phyloP scores from a whole-genome alignment of 1,140 invertebrate genomes.

The Drosophila aff. region DNA sequence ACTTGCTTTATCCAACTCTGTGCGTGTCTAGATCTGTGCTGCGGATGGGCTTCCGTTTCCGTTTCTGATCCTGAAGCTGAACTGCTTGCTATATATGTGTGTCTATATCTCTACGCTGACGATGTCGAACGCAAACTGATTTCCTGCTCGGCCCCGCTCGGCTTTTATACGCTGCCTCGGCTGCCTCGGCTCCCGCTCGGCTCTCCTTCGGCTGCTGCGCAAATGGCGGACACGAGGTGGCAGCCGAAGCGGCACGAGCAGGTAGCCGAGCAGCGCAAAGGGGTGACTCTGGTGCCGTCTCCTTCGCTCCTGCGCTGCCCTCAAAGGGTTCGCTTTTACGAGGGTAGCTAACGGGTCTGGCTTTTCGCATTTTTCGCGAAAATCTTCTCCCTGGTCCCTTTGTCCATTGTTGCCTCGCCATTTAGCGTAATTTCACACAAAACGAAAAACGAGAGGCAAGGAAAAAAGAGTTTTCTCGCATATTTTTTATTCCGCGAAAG shows the following conservation, averaged over 20 bases:
- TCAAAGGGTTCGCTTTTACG: constrained; percentile 72
- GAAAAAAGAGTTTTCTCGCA: constrained; percentile 20
- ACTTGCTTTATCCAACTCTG: constrained; percentile 56
- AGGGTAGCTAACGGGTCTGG: constrained; percentile 47
- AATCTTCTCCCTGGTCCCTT: constrained; percentile 11
- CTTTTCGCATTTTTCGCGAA: constrained; percentile 65
- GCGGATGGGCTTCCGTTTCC: constrained; percentile 11
- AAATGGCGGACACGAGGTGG: constrained; percentile 56
- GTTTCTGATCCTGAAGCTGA: neutral
- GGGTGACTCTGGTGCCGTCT: constrained; percentile 48
- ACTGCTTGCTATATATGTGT: neutral
- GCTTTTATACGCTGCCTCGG: constrained; percentile 66
- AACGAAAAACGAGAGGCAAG: constrained; percentile 6
- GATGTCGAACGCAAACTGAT: constrained; percentile 75
- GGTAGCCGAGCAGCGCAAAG: constrained; percentile 62
- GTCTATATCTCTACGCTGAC: constrained; percentile 54
- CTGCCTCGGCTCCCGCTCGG: constrained; percentile 45
- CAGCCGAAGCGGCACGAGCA: constrained; percentile 30
- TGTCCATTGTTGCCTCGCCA: constrained; percentile 45
- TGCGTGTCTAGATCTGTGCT: constrained; percentile 4
- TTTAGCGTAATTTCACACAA: constrained; percentile 47
- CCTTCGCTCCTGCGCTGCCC: neutral
- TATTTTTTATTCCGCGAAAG: constrained; percentile 23
- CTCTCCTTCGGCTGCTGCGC: constrained; percentile 15
- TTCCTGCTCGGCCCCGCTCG: constrained; percentile 37